These are phyloP conservation scores for Bubo scandiacus DNA, from an alignment of 2,113 vertebrate genomes.

Conservation along the genomic window DNA sequence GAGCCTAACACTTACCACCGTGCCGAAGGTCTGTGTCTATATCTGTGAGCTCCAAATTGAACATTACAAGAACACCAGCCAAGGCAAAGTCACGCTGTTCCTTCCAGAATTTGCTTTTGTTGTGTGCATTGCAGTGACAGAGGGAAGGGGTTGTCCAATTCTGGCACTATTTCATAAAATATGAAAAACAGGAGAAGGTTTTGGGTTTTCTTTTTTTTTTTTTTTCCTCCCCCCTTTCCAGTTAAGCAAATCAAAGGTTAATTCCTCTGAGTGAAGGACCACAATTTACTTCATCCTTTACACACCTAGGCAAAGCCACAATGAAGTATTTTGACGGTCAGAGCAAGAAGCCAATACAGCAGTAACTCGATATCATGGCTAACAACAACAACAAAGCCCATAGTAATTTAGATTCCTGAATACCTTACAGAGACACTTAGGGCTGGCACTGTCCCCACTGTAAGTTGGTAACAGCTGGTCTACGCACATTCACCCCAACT, in stretches of 20 bases:
- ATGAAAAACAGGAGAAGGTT: neutral
- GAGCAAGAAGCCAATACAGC: neutral
- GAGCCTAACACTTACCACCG: conserved; percentile 65
- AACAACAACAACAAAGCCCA: neutral
- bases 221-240: too few relatives aligned
- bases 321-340: neutral
- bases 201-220: neutral
- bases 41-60: conserved; percentile 77
- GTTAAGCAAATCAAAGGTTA: neutral
- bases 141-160: conserved; percentile 66
- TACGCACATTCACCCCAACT: neutral
- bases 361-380: neutral
- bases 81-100: conserved; percentile 49
- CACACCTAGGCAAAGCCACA: neutral
- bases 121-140: conserved; percentile 88
- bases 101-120: conserved; percentile 84
- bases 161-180: conserved; percentile 64
- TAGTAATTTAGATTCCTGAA: neutral
- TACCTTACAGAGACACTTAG: neutral
- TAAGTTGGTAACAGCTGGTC: rapidly evolving
- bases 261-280: neutral
- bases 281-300: neutral
- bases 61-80: conserved; percentile 73
- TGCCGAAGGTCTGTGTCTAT: conserved; percentile 76
- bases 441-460: neutral